phyloP scores from a whole-genome alignment of 2,113 vertebrate genomes.

The Prionailurus viverrinus region DNA sequence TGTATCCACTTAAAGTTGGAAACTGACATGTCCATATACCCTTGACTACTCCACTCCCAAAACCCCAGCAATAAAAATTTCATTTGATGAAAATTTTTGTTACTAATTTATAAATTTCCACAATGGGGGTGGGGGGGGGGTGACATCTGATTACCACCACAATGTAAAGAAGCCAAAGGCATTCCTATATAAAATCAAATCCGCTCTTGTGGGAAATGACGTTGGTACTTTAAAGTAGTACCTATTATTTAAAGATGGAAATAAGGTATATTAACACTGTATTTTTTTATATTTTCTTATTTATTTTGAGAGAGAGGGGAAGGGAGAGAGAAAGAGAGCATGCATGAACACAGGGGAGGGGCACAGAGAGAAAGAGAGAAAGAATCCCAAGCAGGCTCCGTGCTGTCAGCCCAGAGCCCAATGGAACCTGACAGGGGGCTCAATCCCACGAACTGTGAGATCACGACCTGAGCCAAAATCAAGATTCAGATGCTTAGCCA shows the following conservation, averaged over 20 bases:
- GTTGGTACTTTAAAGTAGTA: constrained; percentile 9
- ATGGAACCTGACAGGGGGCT: no score
- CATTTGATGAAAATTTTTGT: constrained; percentile 3
- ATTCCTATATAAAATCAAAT: constrained; percentile 13
- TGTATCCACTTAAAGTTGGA: not conserved
- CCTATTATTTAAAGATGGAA: not conserved
- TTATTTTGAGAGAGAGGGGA: no score
- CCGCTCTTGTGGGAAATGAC: not conserved
- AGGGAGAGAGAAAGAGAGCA: no score
- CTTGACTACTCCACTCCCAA: not conserved
- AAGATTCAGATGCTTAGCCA: no score
- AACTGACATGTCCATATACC: not conserved
- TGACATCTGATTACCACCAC: not conserved
- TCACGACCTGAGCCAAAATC: no score
- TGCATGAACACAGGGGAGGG: no score
- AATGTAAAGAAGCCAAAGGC: constrained; percentile 12
- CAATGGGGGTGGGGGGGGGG: no score
- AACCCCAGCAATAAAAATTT: constrained; percentile 20
- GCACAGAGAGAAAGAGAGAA: no score
- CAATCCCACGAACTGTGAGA: no score
- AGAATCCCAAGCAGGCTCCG: no score
- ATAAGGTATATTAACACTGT: not conserved
- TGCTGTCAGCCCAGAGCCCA: no score
- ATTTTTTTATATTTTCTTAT: no score
- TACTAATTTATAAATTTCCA: constrained; percentile 28